Percentiles rank a stretch among this genome's conserved stretches.
Evolutionary conservation across 1,140 invertebrate species (phyloP).

Genomic region (Platorchestia sp.): DNA sequence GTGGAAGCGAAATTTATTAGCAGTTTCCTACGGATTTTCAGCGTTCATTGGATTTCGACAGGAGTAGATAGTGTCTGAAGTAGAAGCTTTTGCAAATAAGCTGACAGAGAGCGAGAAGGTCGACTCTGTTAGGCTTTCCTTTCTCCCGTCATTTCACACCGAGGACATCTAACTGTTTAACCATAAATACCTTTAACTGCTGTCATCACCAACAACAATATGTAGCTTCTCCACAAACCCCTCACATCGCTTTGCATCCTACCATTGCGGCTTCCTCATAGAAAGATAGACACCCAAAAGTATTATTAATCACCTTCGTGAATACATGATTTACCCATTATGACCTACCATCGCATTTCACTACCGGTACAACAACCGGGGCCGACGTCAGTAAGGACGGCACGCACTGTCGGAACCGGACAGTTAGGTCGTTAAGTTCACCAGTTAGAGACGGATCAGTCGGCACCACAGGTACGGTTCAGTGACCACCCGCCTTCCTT

Average conservation of each 20-base stretch:
- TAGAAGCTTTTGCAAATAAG: background rate
- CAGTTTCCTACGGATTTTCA: background rate
- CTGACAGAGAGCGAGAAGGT: background rate
- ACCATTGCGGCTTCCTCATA: background rate
- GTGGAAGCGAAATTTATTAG: too few species aligned
- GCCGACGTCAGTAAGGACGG: background rate
- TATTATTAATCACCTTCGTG: background rate
- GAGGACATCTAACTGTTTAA: background rate
- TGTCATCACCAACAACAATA: too few species aligned
- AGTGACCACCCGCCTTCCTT: constrained; percentile 16
- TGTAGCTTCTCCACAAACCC: too few species aligned
- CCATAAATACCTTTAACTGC: background rate
- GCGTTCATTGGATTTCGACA: background rate
- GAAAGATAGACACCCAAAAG: background rate
- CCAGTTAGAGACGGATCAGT: background rate
- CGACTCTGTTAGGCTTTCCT: background rate
- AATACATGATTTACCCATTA: background rate
- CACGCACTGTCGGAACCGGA: background rate
- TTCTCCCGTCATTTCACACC: background rate
- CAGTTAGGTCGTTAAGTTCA: background rate
- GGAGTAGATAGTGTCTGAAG: background rate
- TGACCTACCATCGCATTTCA: background rate
- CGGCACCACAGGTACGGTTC: background rate
- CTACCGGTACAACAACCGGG: too few species aligned
- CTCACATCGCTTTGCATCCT: background rate